Conservation (phyloP, 2,797 vertebrate species). For the Capromys pilorides region DNA sequence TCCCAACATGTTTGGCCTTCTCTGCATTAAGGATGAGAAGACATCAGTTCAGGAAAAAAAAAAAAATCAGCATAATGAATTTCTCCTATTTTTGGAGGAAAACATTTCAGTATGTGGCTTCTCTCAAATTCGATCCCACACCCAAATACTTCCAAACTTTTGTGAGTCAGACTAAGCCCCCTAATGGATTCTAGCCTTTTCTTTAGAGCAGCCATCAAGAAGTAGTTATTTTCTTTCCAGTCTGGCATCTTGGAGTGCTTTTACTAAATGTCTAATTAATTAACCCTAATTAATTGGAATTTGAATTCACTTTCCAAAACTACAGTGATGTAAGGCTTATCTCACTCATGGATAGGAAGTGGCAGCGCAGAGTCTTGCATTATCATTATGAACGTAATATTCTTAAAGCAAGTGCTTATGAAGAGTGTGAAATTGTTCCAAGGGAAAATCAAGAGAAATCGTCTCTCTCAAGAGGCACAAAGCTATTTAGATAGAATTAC, state of each 20-base stretch:
- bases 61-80: neutral
- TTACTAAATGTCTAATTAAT: constrained; percentile 70
- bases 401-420: constrained; percentile 62
- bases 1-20: neutral
- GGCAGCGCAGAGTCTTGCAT: constrained; percentile 39
- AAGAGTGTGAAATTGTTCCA: constrained; percentile 74
- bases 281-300: constrained; percentile 78
- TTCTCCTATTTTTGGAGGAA: neutral
- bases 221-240: constrained; percentile 28
- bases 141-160: neutral
- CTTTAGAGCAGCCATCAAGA: constrained; percentile 39
- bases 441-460: constrained; percentile 78
- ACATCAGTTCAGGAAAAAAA: neutral
- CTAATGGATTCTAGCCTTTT: constrained; percentile 31
- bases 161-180: constrained; percentile 51
- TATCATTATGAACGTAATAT: constrained; percentile 67
- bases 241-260: constrained; percentile 52
- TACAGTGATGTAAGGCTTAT: constrained; percentile 49
- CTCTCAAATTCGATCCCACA: constrained; percentile 12
- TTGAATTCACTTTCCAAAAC: constrained; percentile 64
- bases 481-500: constrained; percentile 72
- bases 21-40: neutral
- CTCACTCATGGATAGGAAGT: neutral
- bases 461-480: constrained; percentile 75
- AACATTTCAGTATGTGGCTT: constrained; percentile 35